phyloP scores from a whole-genome alignment of 1,140 invertebrate genomes.

The Scaptomyza montana region DNA sequence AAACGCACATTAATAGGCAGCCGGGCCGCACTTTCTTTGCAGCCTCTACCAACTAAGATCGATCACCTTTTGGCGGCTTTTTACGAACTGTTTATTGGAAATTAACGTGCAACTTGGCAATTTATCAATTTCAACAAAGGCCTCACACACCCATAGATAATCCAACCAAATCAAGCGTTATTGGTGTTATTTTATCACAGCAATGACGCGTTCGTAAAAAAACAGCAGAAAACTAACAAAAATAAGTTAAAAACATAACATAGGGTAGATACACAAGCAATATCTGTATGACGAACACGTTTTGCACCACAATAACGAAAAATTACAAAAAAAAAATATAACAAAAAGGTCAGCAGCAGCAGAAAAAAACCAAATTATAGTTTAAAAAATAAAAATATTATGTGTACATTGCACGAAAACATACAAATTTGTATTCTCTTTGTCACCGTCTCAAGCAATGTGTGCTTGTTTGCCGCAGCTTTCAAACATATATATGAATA shows the following conservation, averaged over 20 bases:
- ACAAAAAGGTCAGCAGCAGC: constrained; percentile 5
- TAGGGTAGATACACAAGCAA: constrained; percentile 16
- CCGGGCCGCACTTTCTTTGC: constrained; percentile 65
- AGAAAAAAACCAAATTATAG: constrained; percentile 24
- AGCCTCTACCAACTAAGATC: constrained; percentile 24
- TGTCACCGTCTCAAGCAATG: constrained; percentile 19
- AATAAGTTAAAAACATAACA: constrained; percentile 8
- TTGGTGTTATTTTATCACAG: constrained; percentile 26
- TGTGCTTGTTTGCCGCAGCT: constrained; percentile 19
- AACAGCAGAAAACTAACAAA: constrained; percentile 13
- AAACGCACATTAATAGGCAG: constrained; percentile 19
- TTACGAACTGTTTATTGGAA: constrained; percentile 58
- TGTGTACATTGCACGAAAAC: constrained; percentile 25
- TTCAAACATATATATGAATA: background rate
- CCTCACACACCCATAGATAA: constrained; percentile 8
- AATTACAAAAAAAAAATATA: constrained; percentile 9
- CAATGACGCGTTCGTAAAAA: constrained; percentile 36
- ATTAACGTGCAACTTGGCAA: constrained; percentile 3
- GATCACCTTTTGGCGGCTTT: constrained; percentile 70
- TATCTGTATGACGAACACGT: constrained; percentile 14
- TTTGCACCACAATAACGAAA: constrained; percentile 24
- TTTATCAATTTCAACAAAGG: constrained; percentile 40
- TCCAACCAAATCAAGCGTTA: constrained; percentile 31
- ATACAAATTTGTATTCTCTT: constrained; percentile 72
- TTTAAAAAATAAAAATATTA: constrained; percentile 13